Conservation (phyloP, 2,888 invertebrate genomes). For the Troides helena region DNA sequence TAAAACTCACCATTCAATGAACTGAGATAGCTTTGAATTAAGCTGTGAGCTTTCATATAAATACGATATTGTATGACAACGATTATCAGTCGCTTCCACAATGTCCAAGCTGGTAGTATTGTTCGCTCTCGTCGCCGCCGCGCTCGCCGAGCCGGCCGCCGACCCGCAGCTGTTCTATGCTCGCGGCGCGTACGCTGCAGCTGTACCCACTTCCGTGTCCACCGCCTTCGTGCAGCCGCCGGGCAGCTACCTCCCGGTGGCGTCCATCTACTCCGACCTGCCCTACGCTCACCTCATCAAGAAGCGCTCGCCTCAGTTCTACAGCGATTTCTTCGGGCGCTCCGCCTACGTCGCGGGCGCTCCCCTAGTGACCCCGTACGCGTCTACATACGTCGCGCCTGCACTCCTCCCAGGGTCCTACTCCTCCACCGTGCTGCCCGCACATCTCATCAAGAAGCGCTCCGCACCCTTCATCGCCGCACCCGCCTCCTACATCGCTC, state of each 20-base stretch:
- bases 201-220: slow-evolving; percentile 32
- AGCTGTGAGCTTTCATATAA: slow-evolving; percentile 13
- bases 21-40: too few species aligned
- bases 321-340: slow-evolving; percentile 24
- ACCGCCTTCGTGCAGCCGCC: slow-evolving; percentile 31
- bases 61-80: not conserved
- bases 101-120: slow-evolving; percentile 57
- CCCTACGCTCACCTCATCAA: slow-evolving; percentile 39
- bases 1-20: too few species aligned
- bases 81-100: slow-evolving; percentile 36
- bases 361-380: slow-evolving; percentile 25
- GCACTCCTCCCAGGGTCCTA: slow-evolving; percentile 12
- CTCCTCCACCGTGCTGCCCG: slow-evolving; percentile 20
- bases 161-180: slow-evolving; percentile 2
- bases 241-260: slow-evolving; percentile 39
- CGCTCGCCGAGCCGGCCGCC: slow-evolving; percentile 54
- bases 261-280: slow-evolving; percentile 42
- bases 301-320: slow-evolving; percentile 46
- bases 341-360: not conserved
- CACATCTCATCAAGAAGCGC: slow-evolving; percentile 29
- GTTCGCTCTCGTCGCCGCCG: slow-evolving; percentile 72
- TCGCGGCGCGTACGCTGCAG: slow-evolving; percentile 14
- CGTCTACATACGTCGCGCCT: slow-evolving; percentile 6
- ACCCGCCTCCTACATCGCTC: slow-evolving; percentile 14
- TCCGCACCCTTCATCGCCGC: slow-evolving; percentile 13